Evolutionary conservation across 2,113 vertebrate genomes (phyloP), one percentile per base, ranked within the genome.

Genomic region (Syrrhaptes paradoxus): DNA sequence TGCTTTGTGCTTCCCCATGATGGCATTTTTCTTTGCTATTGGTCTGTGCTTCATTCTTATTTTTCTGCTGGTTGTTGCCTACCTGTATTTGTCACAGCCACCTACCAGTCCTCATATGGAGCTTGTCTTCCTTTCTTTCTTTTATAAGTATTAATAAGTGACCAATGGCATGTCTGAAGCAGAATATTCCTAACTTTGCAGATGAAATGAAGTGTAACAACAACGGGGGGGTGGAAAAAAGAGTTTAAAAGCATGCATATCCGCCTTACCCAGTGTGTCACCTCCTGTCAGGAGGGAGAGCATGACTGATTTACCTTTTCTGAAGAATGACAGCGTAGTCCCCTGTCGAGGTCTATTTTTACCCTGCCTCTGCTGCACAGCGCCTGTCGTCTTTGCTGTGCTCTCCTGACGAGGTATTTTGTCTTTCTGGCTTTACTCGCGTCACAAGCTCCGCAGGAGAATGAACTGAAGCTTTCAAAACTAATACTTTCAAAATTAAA

Each of bases 391-490:
- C 41, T 81, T 85, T 57, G 48, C 55, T 34, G 31, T 58, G 83
- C 70, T 94, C 67, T 66, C 63, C 58, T 41, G 54, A 80, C 0
- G 2, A 38, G 32, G 49, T n/a, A 18, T 90, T 92, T 79, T 85
- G 72, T 90, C 79, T 61, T 90, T 76, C 49, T 90, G 79, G 54
- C 86, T 90, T 92, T 73, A 61, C 19, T 90, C 17, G 4, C 21
- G 0, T 90, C 83, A 92, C 32, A 54, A 93, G 41, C 83, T 76
- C 91, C n/a, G 89, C 67, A 52, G 83, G 75, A 80, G 63, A 68
- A 83, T 31, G 76, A 96, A 70, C 49, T 21, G 76, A 73, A 88
- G 79, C 79, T 92, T 90, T 94, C 72, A 38, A 76, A 92, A 76
- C 49, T 61, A 77, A 80, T 52, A 90, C 79, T 92, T 90, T 94